Percentiles rank a stretch among this genome's conserved stretches.
Conservation (phyloP, 1,140 invertebrate species). For the Cyclina sinensis region DNA sequence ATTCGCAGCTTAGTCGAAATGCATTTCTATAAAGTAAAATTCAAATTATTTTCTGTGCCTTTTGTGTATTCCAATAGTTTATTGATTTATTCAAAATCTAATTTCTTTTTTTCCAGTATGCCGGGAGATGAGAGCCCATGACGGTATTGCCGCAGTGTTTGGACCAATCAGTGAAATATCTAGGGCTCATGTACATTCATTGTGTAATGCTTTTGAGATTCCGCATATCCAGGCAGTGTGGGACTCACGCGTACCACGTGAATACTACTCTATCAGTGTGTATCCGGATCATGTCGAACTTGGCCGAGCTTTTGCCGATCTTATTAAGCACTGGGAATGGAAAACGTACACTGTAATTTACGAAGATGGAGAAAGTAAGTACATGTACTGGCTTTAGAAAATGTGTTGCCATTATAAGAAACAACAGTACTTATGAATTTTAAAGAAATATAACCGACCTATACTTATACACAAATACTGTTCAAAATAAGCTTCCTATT, state of each 20-base stretch:
- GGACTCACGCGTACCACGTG: constrained; percentile 85
- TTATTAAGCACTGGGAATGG: constrained; percentile 96
- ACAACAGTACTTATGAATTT: no score
- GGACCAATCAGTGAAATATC: constrained; percentile 96
- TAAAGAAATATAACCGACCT: no score
- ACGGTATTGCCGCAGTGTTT: constrained; percentile 97
- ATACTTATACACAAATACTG: no score
- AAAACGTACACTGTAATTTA: constrained; percentile 98
- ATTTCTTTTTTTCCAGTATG: constrained; percentile 92
- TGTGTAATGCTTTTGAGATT: constrained; percentile 98
- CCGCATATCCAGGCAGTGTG: constrained; percentile 98
- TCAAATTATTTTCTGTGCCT: no score
- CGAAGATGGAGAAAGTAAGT: constrained; percentile 95
- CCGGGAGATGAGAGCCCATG: constrained; percentile 93
- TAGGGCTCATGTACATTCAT: constrained; percentile 97
- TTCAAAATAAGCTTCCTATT: no score
- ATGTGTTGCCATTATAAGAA: no score
- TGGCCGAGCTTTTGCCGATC: constrained; percentile 96
- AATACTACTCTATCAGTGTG: constrained; percentile 96
- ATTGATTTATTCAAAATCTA: no score
- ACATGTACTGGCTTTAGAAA: no score
- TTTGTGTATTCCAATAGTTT: no score
- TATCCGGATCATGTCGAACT: constrained; percentile 96
- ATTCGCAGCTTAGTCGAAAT: not conserved
- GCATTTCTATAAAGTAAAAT: no score